A percentile compares a stretch with the other conserved stretches of the same genome.
phyloP scores from a whole-genome alignment of 53 echinoderm and acorn worm species.

The Echinometra lucunter region DNA sequence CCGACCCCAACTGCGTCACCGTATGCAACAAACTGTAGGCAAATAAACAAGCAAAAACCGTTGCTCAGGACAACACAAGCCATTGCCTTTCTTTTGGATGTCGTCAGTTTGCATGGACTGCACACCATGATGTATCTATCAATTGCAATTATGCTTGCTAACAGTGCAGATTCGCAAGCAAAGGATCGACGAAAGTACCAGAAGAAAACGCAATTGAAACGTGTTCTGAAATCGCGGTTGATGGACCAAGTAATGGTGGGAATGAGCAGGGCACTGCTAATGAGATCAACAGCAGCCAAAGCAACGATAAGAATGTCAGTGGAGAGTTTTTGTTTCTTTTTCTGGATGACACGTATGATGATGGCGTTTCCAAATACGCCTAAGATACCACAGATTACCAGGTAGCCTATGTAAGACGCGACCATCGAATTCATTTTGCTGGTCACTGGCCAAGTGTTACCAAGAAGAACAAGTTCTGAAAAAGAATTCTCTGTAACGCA shows the following conservation, averaged over 20 bases:
- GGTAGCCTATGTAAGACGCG: neutral
- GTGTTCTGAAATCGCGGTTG: neutral
- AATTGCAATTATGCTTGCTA: neutral
- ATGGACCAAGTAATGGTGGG: neutral
- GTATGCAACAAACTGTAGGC: neutral
- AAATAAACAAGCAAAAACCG: neutral
- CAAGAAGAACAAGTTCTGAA: neutral
- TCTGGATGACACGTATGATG: constrained; percentile 4
- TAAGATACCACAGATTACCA: neutral
- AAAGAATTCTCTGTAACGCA: neutral
- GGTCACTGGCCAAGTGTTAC: neutral
- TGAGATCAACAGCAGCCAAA: neutral
- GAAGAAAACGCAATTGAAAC: constrained; percentile 11
- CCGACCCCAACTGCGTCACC: constrained; percentile 1
- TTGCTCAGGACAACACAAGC: neutral
- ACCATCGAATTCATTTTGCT: constrained; percentile 13
- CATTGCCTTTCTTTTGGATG: neutral
- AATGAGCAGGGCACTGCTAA: neutral
- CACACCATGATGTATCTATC: constrained; percentile 29
- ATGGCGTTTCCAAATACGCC: neutral
- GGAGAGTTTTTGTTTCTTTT: neutral
- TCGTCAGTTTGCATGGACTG: neutral
- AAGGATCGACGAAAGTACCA: constrained; percentile 2
- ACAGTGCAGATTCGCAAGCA: neutral
- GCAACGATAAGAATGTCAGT: constrained; percentile 19